Base-by-base conservation (phyloP, 2,888 invertebrate genomes). In the Drosophila cyrtoloma region DNA sequence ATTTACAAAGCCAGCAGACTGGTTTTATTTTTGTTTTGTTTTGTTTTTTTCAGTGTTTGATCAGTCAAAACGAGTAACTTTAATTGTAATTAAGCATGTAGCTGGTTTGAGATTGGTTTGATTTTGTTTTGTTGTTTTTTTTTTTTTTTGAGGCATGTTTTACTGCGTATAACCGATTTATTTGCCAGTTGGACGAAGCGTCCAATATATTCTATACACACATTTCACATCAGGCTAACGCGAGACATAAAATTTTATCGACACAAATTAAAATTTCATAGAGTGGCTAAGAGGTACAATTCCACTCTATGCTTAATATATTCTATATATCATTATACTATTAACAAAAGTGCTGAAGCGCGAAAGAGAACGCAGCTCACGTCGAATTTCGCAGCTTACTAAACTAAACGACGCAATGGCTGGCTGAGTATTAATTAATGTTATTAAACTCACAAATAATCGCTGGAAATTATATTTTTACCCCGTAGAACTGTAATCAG, bases 41-140 rank as follows among this genome's bases (percentile, higher is more conserved):
- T 60, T 35, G 26, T 14, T 51, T 30, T 55, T 35, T 26, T 50
- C 44, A 53, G 39, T 50, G n/a, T 35, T 81, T 59, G 51, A 56
- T 39, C 57, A 39, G 59, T 19, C 47, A 44, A 66, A 70, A 64
- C 71, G 71, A 55, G 52, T 61, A 55, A 53, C 51, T 77, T 33
- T 51, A 80, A 57, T 69, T 78, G 73, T 86, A 81, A 78, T 78
- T 86, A 80, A 64, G 53, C 58, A 33, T 53, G 52, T 76, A 89
- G 75, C 89, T 71, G 71, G 89, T 81, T 84, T 86, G 10, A 30
- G 61, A 59, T 64, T 53, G 33, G 53, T 62, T 70, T 65, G 30
- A 22, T 62, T 58, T 70, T 55, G 32, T 19, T 67, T 67, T 56
- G 33, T 33, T 55, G 14, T 22, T 56, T 14, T 35, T 56, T 33